phyloP scores from a whole-genome alignment of 1,140 invertebrate species.

The Orchestia grillus region DNA sequence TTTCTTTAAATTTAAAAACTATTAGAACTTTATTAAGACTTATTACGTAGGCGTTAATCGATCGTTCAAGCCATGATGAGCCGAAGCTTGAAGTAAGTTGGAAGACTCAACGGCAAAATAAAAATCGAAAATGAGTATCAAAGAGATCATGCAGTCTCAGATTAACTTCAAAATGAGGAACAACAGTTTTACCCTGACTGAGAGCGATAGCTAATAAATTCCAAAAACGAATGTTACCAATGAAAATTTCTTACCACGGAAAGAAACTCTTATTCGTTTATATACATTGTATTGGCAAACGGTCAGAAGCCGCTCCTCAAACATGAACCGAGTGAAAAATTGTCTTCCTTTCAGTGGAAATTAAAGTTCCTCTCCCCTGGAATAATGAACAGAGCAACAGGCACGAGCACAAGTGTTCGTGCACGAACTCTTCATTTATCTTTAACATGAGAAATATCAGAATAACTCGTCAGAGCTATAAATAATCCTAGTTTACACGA shows the following conservation, averaged over 20 bases:
- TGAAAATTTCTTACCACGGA: background rate
- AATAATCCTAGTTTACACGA: background rate
- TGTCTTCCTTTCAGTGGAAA: background rate
- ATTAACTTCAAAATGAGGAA: background rate
- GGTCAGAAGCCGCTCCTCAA: background rate
- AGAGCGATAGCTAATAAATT: background rate
- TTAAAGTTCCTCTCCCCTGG: background rate
- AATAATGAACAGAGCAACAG: background rate
- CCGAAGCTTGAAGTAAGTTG: no score
- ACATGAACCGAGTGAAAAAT: background rate
- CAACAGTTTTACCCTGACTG: background rate
- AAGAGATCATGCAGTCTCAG: background rate
- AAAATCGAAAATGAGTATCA: background rate
- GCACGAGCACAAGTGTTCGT: background rate
- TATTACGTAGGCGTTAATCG: background rate
- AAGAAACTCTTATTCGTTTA: background rate
- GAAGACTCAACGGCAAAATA: no score
- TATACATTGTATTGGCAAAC: background rate
- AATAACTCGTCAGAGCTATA: background rate
- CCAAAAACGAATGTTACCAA: background rate
- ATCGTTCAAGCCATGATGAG: no score
- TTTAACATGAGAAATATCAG: background rate
- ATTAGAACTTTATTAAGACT: background rate
- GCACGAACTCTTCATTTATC: background rate
- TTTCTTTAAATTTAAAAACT: no score